A percentile compares a stretch with the other conserved stretches of the same genome.
phyloP scores from a whole-genome alignment of 2,888 invertebrate species.

The Meandrusa payeni region DNA sequence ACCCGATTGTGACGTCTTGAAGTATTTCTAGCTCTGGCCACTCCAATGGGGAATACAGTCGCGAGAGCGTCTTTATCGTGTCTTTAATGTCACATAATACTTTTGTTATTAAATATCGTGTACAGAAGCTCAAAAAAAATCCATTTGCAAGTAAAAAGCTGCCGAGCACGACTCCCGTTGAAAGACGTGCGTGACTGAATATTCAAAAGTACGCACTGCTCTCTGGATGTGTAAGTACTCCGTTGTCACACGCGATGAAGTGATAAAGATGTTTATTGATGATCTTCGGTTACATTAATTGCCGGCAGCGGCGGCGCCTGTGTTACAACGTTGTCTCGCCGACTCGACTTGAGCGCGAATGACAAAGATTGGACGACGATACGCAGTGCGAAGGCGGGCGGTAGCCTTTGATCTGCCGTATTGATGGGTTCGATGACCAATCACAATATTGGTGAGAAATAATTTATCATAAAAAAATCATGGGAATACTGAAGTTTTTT shows the following conservation, averaged over 20 bases:
- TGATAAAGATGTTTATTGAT: slow-evolving; percentile 79
- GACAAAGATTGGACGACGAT: slow-evolving; percentile 73
- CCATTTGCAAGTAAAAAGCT: slow-evolving; percentile 35
- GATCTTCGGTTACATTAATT: slow-evolving; percentile 77
- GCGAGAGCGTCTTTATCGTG: too few relatives aligned
- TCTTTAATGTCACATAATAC: too few relatives aligned
- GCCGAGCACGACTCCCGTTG: slow-evolving; percentile 41
- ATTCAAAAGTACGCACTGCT: slow-evolving; percentile 63
- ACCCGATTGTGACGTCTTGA: too few relatives aligned
- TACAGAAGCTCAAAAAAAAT: slow-evolving; percentile 43
- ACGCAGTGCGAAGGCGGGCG: slow-evolving; percentile 51
- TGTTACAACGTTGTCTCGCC: slow-evolving; percentile 56
- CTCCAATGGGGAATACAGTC: too few relatives aligned
- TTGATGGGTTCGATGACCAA: slow-evolving; percentile 68
- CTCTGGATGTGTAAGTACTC: slow-evolving; percentile 63
- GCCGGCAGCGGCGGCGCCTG: slow-evolving; percentile 73
- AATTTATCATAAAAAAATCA: slow-evolving; percentile 4
- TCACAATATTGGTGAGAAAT: slow-evolving; percentile 59
- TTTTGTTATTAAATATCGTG: slow-evolving; percentile 21
- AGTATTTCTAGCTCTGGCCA: too few relatives aligned
- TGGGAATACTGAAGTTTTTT: too few relatives aligned
- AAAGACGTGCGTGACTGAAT: slow-evolving; percentile 69
- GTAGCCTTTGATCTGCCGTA: slow-evolving; percentile 62
- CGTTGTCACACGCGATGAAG: slow-evolving; percentile 71
- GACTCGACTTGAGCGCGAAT: slow-evolving; percentile 62